Evolutionary conservation across 2,113 vertebrate species (phyloP).

Genomic region (Ctenomys sociabilis): DNA sequence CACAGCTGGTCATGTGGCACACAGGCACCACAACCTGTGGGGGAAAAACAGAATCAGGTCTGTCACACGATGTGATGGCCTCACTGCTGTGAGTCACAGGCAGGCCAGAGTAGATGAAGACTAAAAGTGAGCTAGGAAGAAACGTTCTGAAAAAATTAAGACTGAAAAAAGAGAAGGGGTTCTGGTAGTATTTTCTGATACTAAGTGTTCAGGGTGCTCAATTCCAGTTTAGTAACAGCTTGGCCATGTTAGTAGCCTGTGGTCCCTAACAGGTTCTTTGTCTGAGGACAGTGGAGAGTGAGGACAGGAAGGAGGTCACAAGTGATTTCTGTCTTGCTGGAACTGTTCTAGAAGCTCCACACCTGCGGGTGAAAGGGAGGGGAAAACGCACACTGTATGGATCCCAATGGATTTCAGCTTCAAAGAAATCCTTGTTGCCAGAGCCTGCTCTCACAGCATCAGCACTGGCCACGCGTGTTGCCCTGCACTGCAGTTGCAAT

Average conservation of each 20-base stretch:
- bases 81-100: neutral
- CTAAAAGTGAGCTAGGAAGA: neutral
- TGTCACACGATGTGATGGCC: neutral
- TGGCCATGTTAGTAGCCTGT: neutral
- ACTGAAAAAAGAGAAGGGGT: neutral
- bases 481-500: neutral
- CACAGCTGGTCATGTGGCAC: neutral
- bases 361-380: neutral
- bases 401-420: neutral
- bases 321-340: constrained; percentile 28
- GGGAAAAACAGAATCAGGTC: neutral
- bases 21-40: neutral
- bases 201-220: neutral
- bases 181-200: neutral
- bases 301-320: neutral
- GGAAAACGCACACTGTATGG: neutral
- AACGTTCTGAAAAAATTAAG: constrained; percentile 29
- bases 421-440: neutral
- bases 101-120: neutral
- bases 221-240: neutral
- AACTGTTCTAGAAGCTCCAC: neutral
- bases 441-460: neutral
- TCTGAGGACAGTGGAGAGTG: neutral
- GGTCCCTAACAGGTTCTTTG: neutral
- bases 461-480: neutral